Evolutionary conservation across 2,797 vertebrate genomes (phyloP).

Genomic region (Huso huso): DNA sequence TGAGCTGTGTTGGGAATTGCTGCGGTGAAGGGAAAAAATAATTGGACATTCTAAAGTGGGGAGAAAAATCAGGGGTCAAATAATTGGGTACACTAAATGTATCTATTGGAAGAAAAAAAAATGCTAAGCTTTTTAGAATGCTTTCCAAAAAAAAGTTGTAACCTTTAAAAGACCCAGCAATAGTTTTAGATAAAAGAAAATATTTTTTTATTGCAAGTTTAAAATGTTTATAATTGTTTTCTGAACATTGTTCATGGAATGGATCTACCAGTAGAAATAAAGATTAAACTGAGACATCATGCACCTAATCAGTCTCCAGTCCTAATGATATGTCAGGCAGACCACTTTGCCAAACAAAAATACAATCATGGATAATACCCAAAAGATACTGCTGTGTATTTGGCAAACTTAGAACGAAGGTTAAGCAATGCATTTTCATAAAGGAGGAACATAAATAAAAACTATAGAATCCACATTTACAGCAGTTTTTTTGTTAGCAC

Average conservation of each 20-base stretch:
- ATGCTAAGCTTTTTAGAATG: no score
- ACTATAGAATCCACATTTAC: conserved; percentile 47
- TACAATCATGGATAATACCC: conserved; percentile 36
- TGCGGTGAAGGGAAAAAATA: no score
- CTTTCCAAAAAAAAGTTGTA: no score
- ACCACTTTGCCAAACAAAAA: conserved; percentile 50
- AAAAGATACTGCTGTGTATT: conserved; percentile 43
- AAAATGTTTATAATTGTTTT: conserved; percentile 54
- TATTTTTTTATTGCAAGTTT: conserved; percentile 45
- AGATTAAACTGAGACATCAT: conserved; percentile 20
- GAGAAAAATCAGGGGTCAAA: no score
- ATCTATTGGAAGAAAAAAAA: no score
- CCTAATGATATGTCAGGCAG: conserved; percentile 40
- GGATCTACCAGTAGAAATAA: conserved; percentile 44
- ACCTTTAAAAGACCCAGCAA: no score
- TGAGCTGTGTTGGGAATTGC: no score
- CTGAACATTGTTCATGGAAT: conserved; percentile 53
- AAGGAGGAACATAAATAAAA: conserved; percentile 45
- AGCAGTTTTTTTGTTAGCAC: conserved; percentile 64
- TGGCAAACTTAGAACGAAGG: conserved; percentile 60
- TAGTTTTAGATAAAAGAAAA: no score
- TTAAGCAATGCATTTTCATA: conserved; percentile 38
- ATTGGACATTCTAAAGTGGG: no score
- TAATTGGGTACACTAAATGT: no score
- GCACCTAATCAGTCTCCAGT: conserved; percentile 44